A percentile compares a stretch with the other conserved stretches of the same genome.
phyloP scores from a whole-genome alignment of 2,797 vertebrate genomes.

The Onychomys arenicola region DNA sequence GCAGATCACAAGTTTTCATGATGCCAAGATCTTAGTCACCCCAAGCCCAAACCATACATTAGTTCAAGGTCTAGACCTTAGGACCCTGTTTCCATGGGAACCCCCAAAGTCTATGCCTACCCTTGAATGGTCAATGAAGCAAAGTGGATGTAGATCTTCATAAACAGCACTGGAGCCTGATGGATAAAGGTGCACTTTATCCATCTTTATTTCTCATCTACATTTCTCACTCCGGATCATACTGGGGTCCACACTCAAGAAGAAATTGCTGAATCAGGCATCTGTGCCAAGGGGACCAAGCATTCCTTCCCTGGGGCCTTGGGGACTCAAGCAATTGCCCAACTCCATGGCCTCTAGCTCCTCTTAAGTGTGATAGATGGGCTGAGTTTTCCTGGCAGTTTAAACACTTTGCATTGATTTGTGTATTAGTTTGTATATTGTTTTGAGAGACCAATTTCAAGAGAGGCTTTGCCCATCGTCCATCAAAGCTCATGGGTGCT shows the following conservation, averaged over 20 bases:
- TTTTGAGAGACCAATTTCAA: constrained; percentile 80
- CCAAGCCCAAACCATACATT: background rate
- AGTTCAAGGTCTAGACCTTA: background rate
- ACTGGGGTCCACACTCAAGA: background rate
- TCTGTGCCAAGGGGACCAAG: constrained; percentile 2
- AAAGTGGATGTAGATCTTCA: background rate
- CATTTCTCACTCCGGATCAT: background rate
- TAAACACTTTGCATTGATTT: constrained; percentile 86
- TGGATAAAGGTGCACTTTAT: background rate
- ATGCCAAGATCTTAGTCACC: background rate
- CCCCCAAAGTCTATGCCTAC: background rate
- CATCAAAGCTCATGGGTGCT: constrained; percentile 83
- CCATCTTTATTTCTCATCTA: background rate
- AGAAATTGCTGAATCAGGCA: constrained; percentile 1
- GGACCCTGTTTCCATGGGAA: background rate
- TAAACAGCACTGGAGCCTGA: fast-evolving
- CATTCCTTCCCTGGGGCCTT: constrained; percentile 41
- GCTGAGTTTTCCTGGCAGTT: constrained; percentile 77
- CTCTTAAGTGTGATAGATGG: constrained; percentile 85
- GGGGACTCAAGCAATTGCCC: constrained; percentile 60
- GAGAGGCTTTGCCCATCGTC: constrained; percentile 77
- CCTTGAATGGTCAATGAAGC: background rate
- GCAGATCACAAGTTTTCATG: background rate
- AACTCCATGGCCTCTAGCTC: constrained; percentile 33
- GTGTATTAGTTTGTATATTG: constrained; percentile 83